Evolutionary conservation across 2,888 invertebrate genomes (phyloP), one percentile per base, ranked within the genome.

Genomic region (Anodontia alba): DNA sequence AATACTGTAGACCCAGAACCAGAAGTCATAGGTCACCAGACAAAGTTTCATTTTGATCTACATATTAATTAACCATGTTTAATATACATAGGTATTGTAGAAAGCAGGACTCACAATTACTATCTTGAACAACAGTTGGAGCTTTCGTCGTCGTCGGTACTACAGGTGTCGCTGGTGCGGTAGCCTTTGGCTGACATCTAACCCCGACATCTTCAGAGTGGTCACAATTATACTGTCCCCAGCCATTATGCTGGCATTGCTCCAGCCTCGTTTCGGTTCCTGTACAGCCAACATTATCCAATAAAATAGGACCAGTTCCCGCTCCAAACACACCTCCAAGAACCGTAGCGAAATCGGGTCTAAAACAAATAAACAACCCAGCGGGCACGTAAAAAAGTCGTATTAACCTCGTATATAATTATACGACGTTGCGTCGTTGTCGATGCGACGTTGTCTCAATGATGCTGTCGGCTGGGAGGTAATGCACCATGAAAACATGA

Each of bases 181-280:
- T 82, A 10, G 83, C 46, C 0, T 81, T 80, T 8, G 86, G 78
- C 31, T 83, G 81, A 78, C 93, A 93, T 3, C 80, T 83, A n/a
- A 97, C 95, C 1, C 96, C 96, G 0, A 96, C 97, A 91, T 97
- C 97, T 93, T 97, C 97, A 12, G 95, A 95, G 92, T 97, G 97
- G 78, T 96, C 96, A 91, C 97, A 97, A 91, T 97, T 96, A 91
- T 96, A 96, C 82, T 96, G 95, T 1, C 96, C 96, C 97, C 96
- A 97, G 12, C 96, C 95, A 94, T 96, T 96, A 23, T 95, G 95
- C 12, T 23, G 74, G 91, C 97, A 97, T 23, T 96, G 94, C 69
- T 95, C 95, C n/a, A 97, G 88, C 62, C 94, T 78, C 0, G 33
- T 42, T 80, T 94, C 94, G 26, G 96, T 96, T 12, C 97, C 97